Conservation (phyloP, 2,797 vertebrate species). For the Enteromius fasciolatus region DNA sequence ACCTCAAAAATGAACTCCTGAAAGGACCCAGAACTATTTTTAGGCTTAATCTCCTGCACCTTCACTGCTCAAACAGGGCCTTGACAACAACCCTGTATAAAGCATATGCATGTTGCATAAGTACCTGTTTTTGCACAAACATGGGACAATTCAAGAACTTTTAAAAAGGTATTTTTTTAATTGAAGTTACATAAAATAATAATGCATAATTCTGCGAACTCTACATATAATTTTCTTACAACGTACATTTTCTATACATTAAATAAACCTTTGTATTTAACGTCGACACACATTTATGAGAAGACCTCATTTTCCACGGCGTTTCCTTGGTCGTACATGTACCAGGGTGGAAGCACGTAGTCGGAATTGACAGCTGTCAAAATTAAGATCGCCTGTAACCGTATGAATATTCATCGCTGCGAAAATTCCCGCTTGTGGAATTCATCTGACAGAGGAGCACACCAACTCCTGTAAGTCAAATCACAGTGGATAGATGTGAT, state of each 20-base stretch:
- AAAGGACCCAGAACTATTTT: neutral
- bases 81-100: neutral
- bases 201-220: neutral
- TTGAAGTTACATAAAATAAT: neutral
- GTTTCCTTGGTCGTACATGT: constrained; percentile 28
- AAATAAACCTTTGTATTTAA: neutral
- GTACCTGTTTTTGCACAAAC: neutral
- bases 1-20: neutral
- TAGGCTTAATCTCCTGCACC: neutral
- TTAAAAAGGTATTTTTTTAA: neutral
- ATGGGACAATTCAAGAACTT: neutral
- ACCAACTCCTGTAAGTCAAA: constrained; percentile 66
- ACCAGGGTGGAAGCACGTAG: neutral
- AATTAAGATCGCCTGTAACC: constrained; percentile 22
- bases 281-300: neutral
- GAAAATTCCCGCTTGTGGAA: constrained; percentile 54
- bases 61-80: neutral
- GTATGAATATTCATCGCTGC: constrained; percentile 48
- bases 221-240: neutral
- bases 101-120: neutral
- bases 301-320: constrained; percentile 1
- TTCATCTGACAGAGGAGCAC: constrained; percentile 46
- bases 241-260: neutral
- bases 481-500: constrained; percentile 72
- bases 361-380: constrained; percentile 39